Evolutionary conservation across 2,113 vertebrate genomes (phyloP).

Genomic region (Pelmatolapia mariae): DNA sequence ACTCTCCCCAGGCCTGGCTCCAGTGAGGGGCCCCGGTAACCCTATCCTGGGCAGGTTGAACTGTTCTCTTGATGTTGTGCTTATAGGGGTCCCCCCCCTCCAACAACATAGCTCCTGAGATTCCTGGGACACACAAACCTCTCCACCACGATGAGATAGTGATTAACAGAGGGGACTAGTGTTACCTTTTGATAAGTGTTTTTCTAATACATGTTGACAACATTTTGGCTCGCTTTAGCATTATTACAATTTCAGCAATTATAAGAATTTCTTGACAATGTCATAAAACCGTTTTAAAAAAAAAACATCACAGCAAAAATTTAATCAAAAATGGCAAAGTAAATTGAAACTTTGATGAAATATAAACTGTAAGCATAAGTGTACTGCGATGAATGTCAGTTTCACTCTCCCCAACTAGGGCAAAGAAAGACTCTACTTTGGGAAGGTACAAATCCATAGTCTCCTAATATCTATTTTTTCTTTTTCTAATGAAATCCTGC

Average conservation of each 20-base stretch:
- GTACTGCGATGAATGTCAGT: not conserved
- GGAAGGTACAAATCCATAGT: not conserved
- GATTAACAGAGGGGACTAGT: not conserved
- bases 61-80: not conserved
- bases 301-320: not conserved
- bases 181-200: not conserved
- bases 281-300: not conserved
- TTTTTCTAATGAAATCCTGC: not conserved
- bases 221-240: not conserved
- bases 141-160: not conserved
- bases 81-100: not conserved
- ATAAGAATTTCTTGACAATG: not conserved
- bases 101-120: not conserved
- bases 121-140: not conserved
- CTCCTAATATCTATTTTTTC: not conserved
- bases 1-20: not conserved
- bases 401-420: not conserved
- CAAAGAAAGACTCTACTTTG: not conserved
- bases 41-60: not conserved
- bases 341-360: not conserved
- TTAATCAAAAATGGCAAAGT: not conserved
- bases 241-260: not conserved
- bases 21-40: not conserved
- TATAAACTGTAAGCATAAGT: not conserved
- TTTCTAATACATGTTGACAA: not conserved